These are phyloP conservation scores for Drosophila cognata DNA, from an alignment of 2,888 invertebrate genomes.

Conservation along the genomic window DNA sequence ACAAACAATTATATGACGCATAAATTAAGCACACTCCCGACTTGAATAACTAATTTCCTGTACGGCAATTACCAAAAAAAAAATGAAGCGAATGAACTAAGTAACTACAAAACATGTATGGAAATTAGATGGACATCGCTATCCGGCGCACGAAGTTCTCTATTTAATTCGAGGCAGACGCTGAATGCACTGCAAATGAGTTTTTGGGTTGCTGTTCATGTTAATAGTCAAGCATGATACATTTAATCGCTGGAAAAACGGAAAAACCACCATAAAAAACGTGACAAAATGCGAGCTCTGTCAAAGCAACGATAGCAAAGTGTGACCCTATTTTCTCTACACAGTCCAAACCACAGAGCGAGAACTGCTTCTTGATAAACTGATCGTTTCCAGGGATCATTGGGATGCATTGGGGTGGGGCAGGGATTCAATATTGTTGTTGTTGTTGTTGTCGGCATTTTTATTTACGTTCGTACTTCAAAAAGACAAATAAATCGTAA, in stretches of 20 bases:
- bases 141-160: constrained; percentile 11
- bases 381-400: constrained; percentile 42
- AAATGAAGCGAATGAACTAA: constrained; percentile 7
- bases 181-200: constrained; percentile 68
- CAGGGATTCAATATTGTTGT: constrained; percentile 21
- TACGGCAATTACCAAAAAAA: constrained; percentile 64
- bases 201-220: constrained; percentile 14
- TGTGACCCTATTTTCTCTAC: constrained; percentile 49
- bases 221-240: constrained; percentile 64
- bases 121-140: constrained; percentile 36
- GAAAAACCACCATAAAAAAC: constrained; percentile 50
- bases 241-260: constrained; percentile 72
- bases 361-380: constrained; percentile 57
- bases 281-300: constrained; percentile 72
- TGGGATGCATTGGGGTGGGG: constrained; percentile 14
- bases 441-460: constrained; percentile 20
- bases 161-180: constrained; percentile 58
- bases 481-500: constrained; percentile 78
- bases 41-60: constrained; percentile 78
- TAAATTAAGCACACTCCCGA: constrained; percentile 63
- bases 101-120: constrained; percentile 36
- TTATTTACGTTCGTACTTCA: constrained; percentile 71
- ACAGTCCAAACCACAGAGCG: constrained; percentile 40
- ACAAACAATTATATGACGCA: constrained; percentile 72
- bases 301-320: constrained; percentile 40